Evolutionary conservation across 1,140 invertebrate genomes (phyloP).

Genomic region (Psilanteris sp.): DNA sequence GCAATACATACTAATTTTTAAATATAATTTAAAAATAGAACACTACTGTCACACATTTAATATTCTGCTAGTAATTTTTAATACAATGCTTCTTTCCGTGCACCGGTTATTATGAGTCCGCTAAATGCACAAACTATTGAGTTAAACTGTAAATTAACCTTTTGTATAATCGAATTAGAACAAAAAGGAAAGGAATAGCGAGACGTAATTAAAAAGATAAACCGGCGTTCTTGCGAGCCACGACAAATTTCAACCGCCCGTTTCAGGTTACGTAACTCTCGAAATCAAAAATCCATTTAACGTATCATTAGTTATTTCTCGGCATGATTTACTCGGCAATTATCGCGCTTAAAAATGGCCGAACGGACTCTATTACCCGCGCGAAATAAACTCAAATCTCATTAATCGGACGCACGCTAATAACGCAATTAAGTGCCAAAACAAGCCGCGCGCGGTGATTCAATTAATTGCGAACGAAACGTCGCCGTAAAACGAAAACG

Average conservation of each 20-base stretch:
- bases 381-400: slow-evolving; percentile 8
- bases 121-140: too few relatives aligned
- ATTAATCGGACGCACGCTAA: slow-evolving; percentile 14
- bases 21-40: too few relatives aligned
- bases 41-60: too few relatives aligned
- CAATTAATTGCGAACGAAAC: slow-evolving; percentile 21
- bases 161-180: too few relatives aligned
- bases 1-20: too few relatives aligned
- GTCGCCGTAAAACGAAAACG: neutral
- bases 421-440: slow-evolving; percentile 19
- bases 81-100: too few relatives aligned
- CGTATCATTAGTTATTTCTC: slow-evolving; percentile 4
- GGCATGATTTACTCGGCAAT: neutral
- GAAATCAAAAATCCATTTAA: slow-evolving; percentile 10
- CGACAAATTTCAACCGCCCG: neutral
- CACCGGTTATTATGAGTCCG: too few relatives aligned
- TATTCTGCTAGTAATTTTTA: too few relatives aligned
- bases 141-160: too few relatives aligned
- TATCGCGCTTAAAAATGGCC: neutral
- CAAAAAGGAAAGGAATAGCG: too few relatives aligned
- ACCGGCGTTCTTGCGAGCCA: too few relatives aligned
- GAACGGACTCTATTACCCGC: slow-evolving; percentile 18
- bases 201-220: too few relatives aligned
- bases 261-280: neutral
- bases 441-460: slow-evolving; percentile 4